These are phyloP conservation scores for Theretra japonica DNA, from an alignment of 2,888 invertebrate genomes.

Conservation along the genomic window DNA sequence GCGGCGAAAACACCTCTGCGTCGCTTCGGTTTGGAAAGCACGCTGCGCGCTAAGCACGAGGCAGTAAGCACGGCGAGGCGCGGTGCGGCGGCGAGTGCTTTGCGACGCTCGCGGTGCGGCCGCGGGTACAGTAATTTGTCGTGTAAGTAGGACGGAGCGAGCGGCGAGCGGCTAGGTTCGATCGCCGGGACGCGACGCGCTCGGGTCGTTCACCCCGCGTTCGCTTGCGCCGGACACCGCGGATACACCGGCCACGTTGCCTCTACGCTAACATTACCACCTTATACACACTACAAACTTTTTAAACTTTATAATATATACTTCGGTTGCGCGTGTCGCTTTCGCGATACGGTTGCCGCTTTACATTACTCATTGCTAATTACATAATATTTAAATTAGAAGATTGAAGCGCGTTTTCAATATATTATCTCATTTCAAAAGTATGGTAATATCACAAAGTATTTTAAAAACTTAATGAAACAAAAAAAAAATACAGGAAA, in stretches of 20 bases:
- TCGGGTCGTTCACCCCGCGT: slow-evolving; percentile 75
- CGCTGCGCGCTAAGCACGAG: not conserved
- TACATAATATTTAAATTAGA: too few species aligned
- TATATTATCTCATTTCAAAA: too few species aligned
- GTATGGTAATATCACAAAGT: too few species aligned
- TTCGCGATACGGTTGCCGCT: not conserved
- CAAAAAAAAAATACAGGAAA: too few species aligned
- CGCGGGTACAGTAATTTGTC: slow-evolving; percentile 54
- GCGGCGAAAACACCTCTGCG: not conserved
- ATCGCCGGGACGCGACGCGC: slow-evolving; percentile 80
- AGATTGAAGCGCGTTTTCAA: too few species aligned
- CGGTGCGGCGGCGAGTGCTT: not conserved
- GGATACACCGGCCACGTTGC: slow-evolving; percentile 53
- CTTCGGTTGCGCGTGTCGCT: not conserved
- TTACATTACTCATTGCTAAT: too few species aligned
- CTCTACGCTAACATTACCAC: slow-evolving; percentile 41
- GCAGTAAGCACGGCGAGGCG: not conserved
- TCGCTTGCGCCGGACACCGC: slow-evolving; percentile 47
- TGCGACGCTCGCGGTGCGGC: slow-evolving; percentile 33
- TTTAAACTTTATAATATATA: not conserved
- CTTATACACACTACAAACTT: not conserved
- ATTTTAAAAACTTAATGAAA: too few species aligned
- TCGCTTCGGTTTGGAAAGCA: not conserved
- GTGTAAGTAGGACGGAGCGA: slow-evolving; percentile 51
- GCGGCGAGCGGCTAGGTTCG: slow-evolving; percentile 58